phyloP scores from a whole-genome alignment of 2,797 vertebrate genomes.

The Antrozous pallidus region DNA sequence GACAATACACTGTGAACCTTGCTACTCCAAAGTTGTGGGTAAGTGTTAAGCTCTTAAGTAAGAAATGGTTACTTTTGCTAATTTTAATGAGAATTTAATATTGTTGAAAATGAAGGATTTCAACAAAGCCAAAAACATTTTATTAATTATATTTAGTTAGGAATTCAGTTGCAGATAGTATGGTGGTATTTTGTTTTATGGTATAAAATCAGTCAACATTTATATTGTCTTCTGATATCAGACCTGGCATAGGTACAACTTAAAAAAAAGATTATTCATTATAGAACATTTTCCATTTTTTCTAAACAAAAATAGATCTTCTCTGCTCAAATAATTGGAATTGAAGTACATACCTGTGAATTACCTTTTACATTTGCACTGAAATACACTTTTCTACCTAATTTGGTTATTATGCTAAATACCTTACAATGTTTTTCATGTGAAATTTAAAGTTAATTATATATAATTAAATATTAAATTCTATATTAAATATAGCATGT shows the following conservation, averaged over 20 bases:
- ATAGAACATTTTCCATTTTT: slow-evolving; percentile 2
- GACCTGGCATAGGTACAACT: neutral
- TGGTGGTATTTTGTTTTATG: neutral
- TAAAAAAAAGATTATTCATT: neutral
- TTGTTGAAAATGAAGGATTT: neutral
- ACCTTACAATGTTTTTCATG: slow-evolving; percentile 20
- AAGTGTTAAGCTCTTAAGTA: slow-evolving; percentile 53
- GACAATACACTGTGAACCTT: slow-evolving; percentile 92
- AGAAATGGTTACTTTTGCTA: neutral
- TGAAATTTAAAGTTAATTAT: slow-evolving; percentile 7
- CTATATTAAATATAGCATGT: neutral
- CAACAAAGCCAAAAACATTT: neutral
- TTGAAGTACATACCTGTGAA: neutral
- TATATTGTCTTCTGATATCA: neutral
- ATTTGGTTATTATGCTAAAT: neutral
- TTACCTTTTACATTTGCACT: neutral
- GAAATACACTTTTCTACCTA: neutral
- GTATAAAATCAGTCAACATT: neutral
- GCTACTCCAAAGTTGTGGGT: slow-evolving; percentile 93
- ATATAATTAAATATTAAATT: neutral
- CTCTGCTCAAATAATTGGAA: slow-evolving; percentile 19
- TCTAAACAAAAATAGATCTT: neutral
- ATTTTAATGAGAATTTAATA: neutral
- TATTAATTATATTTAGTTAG: neutral
- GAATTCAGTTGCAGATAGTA: neutral